A percentile compares a stretch with the other conserved stretches of the same genome.
These are phyloP conservation scores for Trissolcus japonicus DNA, from an alignment of 2,888 invertebrate genomes.

Conservation along the genomic window DNA sequence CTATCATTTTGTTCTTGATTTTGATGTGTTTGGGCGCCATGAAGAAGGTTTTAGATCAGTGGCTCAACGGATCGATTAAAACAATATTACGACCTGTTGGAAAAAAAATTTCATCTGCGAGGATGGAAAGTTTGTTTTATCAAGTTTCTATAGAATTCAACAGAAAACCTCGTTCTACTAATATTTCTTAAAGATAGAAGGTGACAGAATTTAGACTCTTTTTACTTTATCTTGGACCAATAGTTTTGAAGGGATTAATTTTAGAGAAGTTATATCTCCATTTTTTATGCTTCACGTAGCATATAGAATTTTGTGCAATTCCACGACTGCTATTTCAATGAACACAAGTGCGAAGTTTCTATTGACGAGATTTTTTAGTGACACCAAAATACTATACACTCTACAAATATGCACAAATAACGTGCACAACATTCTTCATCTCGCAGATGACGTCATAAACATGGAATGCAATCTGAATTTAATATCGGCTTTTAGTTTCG, in stretches of 20 bases:
- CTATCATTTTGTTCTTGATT: too few relatives aligned
- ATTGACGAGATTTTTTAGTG: too few relatives aligned
- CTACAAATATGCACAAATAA: too few relatives aligned
- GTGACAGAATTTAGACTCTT: slow-evolving; percentile 29
- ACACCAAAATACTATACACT: too few relatives aligned
- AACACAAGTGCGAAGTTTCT: too few relatives aligned
- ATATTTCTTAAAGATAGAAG: slow-evolving; percentile 16
- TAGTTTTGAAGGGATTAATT: slow-evolving; percentile 26
- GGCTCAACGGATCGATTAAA: slow-evolving; percentile 37
- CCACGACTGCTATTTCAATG: neutral
- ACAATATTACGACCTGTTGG: neutral
- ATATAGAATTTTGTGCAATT: slow-evolving; percentile 36
- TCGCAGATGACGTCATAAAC: too few relatives aligned
- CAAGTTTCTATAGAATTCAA: slow-evolving; percentile 35
- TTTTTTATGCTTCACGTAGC: slow-evolving; percentile 41
- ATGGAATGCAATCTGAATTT: too few relatives aligned
- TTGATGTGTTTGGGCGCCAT: slow-evolving; percentile 49
- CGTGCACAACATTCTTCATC: too few relatives aligned
- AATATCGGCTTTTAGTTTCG: too few relatives aligned
- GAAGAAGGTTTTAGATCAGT: slow-evolving; percentile 53
- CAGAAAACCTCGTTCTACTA: slow-evolving; percentile 20
- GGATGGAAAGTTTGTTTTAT: slow-evolving; percentile 15
- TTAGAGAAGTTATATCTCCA: too few relatives aligned
- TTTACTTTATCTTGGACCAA: slow-evolving; percentile 27
- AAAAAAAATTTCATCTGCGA: slow-evolving; percentile 3